Conservation (phyloP, 2,113 vertebrate species). For the Pelobates fuscus region DNA sequence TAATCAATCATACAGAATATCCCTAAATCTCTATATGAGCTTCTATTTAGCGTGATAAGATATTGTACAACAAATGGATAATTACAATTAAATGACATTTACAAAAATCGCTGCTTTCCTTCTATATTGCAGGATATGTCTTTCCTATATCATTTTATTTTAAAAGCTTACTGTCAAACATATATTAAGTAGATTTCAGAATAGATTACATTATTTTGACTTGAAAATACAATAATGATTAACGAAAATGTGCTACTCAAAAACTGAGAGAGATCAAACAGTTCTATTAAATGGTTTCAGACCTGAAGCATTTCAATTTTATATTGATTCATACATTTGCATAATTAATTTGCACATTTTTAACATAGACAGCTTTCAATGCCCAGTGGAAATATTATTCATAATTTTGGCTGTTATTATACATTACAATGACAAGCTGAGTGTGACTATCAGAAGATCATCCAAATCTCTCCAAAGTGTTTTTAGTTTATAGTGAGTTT, state of each 20-base stretch:
- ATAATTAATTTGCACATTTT: conserved; percentile 67
- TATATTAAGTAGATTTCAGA: neutral
- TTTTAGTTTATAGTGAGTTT: too few species aligned
- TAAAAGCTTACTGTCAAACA: too few species aligned
- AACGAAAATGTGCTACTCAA: conserved; percentile 52
- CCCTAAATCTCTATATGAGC: too few species aligned
- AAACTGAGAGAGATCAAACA: conserved; percentile 55
- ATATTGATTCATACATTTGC: conserved; percentile 59
- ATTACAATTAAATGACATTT: too few species aligned
- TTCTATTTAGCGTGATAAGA: too few species aligned
- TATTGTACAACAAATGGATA: too few species aligned
- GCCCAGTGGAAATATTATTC: conserved; percentile 64
- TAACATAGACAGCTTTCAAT: conserved; percentile 63
- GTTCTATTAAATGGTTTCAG: conserved; percentile 64
- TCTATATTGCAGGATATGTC: too few species aligned
- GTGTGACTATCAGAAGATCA: conserved; percentile 55
- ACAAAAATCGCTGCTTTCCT: too few species aligned
- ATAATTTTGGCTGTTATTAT: conserved; percentile 60
- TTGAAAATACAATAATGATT: conserved; percentile 55
- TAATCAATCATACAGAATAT: too few species aligned
- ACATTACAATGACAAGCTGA: conserved; percentile 52
- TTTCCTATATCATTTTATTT: too few species aligned
- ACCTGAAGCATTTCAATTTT: conserved; percentile 59
- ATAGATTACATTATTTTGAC: conserved; percentile 48
- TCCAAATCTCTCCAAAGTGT: too few species aligned